Evolutionary conservation across 37 sponge, comb jelly and placozoan species (phyloP).

Genomic region (Hexactinellida sp.): DNA sequence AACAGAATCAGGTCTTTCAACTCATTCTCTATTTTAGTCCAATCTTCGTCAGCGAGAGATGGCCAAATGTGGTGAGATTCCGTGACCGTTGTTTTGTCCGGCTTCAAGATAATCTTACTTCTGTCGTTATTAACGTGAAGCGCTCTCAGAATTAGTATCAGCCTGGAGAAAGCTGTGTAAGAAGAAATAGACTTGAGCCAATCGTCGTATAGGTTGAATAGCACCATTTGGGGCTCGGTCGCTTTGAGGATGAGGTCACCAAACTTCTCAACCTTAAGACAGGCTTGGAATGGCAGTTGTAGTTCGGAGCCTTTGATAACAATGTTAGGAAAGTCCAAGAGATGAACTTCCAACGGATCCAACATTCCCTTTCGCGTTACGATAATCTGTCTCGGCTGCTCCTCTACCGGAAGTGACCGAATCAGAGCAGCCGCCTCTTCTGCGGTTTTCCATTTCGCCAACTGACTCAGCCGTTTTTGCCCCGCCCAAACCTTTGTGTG

Average conservation of each 20-base stretch:
- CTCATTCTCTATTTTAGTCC: slow-evolving; percentile 90
- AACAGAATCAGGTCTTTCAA: slow-evolving; percentile 96
- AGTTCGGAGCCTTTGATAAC: slow-evolving; percentile 98
- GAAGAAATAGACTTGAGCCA: slow-evolving; percentile 99
- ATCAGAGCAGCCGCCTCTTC: slow-evolving; percentile 98
- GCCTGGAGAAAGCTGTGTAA: slow-evolving; percentile 93
- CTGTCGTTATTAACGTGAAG: slow-evolving; percentile 96
- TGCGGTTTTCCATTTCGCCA: slow-evolving; percentile 99
- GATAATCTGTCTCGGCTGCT: slow-evolving; percentile 99
- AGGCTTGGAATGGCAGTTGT: slow-evolving; percentile 99
- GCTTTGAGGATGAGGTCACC: slow-evolving; percentile 96
- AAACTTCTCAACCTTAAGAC: slow-evolving; percentile 96
- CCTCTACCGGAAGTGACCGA: slow-evolving; percentile 97
- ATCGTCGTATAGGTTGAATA: slow-evolving; percentile 98
- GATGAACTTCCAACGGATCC: slow-evolving; percentile 96
- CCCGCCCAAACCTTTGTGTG: slow-evolving; percentile 99
- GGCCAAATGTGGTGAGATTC: slow-evolving; percentile 99
- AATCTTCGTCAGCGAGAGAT: slow-evolving; percentile 82
- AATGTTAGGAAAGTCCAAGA: slow-evolving; percentile 98
- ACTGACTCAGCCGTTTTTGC: slow-evolving; percentile 98
- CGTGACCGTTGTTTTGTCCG: slow-evolving; percentile 97
- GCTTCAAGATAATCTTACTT: slow-evolving; percentile 95
- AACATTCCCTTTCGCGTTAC: slow-evolving; percentile 98
- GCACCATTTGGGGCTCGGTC: slow-evolving; percentile 99
- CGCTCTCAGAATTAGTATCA: slow-evolving; percentile 95